Evolutionary conservation across 2,888 invertebrate genomes (phyloP).

Genomic region (Hypomecis punctinalis): DNA sequence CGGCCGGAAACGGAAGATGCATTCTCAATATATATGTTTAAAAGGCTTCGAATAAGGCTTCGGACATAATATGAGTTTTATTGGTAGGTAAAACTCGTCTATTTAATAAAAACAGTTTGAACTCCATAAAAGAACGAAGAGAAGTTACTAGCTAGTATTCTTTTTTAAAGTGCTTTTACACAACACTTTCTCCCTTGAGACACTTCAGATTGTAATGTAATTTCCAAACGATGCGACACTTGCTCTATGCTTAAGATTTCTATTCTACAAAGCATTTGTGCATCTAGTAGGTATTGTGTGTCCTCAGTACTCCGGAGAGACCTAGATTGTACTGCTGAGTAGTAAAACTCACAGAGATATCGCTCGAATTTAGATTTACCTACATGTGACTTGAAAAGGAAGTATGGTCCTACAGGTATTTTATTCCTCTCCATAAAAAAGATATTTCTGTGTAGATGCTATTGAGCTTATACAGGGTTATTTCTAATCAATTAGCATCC

Average conservation of each 20-base stretch:
- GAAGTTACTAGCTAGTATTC: neutral
- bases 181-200: conserved; percentile 11
- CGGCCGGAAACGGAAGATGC: no score
- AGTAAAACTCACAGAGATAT: neutral
- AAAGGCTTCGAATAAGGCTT: no score
- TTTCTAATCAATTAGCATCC: no score
- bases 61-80: no score
- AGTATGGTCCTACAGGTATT: no score
- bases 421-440: no score
- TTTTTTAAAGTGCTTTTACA: neutral
- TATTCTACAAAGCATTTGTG: conserved; percentile 14
- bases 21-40: no score
- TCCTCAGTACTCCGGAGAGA: conserved; percentile 36
- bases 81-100: no score
- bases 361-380: neutral
- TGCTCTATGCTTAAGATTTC: conserved; percentile 4
- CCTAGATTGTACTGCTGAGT: conserved; percentile 14
- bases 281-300: conserved; percentile 17
- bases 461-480: no score
- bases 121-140: conserved; percentile 6
- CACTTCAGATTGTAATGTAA: conserved; percentile 23
- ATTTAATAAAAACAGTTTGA: neutral
- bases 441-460: no score
- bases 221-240: conserved; percentile 29
- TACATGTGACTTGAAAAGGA: no score